Percentiles rank a stretch among this genome's conserved stretches.
phyloP scores from a whole-genome alignment of 1,140 invertebrate species.

The Teleogryllus occipitalis region DNA sequence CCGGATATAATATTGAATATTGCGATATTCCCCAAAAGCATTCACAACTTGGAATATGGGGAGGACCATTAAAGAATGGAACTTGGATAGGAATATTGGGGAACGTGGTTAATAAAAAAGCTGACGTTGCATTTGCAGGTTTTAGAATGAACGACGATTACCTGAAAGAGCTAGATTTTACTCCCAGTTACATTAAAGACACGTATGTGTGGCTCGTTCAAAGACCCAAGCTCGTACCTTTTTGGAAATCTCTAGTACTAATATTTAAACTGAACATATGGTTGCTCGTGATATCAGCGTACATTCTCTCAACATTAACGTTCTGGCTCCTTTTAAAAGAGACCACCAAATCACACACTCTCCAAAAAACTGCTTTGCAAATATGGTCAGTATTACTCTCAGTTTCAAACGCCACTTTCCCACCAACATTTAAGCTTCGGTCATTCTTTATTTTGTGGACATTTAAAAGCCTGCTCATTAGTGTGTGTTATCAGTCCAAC shows the following conservation, averaged over 20 bases:
- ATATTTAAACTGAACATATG: background rate
- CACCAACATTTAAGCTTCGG: background rate
- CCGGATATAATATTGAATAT: background rate
- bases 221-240: background rate
- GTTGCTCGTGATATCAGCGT: background rate
- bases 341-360: background rate
- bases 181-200: background rate
- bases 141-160: background rate
- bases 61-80: background rate
- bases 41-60: background rate
- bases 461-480: background rate
- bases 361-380: background rate
- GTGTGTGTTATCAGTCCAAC: background rate
- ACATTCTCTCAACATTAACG: background rate
- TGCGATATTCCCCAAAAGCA: background rate
- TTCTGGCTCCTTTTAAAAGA: no score
- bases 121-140: slow-evolving; percentile 8
- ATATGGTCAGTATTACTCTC: background rate
- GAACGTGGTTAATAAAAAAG: background rate
- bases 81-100: slow-evolving; percentile 12
- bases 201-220: background rate
- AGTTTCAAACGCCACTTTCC: background rate
- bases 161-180: background rate
- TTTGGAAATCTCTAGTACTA: slow-evolving; percentile 4
- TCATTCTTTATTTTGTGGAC: background rate